These are phyloP conservation scores for Clinocottus analis DNA, from an alignment of 2,113 vertebrate species.

Conservation along the genomic window DNA sequence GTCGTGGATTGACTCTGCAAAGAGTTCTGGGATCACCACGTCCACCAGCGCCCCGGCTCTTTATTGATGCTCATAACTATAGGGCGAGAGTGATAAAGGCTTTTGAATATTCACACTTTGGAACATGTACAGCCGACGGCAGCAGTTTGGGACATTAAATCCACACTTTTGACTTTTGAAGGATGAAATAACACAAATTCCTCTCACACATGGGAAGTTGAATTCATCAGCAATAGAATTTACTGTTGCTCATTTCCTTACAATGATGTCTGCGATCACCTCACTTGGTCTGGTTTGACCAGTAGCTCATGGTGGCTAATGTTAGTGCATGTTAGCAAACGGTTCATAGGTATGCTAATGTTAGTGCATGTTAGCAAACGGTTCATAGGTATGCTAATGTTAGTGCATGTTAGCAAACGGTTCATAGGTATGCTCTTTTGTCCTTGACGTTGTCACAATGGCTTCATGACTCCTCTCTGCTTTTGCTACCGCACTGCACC, in stretches of 20 bases:
- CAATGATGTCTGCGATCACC: no score
- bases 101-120: conserved; percentile 20
- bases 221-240: no score
- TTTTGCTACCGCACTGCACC: neutral
- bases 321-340: no score
- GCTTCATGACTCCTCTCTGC: neutral
- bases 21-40: conserved; percentile 45
- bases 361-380: no score
- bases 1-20: conserved; percentile 57
- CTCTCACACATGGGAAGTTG: neutral
- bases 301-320: no score
- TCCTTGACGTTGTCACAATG: neutral
- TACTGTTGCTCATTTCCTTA: no score
- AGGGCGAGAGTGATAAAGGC: neutral
- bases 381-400: no score
- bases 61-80: conserved; percentile 15
- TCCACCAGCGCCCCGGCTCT: conserved; percentile 5
- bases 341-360: no score
- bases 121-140: neutral
- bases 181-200: neutral
- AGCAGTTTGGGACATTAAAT: neutral
- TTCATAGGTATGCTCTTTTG: no score
- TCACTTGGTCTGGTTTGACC: no score
- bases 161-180: conserved; percentile 2
- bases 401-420: no score